Evolutionary conservation across 2,113 vertebrate species (phyloP).

Genomic region (Rattus norvegicus): DNA sequence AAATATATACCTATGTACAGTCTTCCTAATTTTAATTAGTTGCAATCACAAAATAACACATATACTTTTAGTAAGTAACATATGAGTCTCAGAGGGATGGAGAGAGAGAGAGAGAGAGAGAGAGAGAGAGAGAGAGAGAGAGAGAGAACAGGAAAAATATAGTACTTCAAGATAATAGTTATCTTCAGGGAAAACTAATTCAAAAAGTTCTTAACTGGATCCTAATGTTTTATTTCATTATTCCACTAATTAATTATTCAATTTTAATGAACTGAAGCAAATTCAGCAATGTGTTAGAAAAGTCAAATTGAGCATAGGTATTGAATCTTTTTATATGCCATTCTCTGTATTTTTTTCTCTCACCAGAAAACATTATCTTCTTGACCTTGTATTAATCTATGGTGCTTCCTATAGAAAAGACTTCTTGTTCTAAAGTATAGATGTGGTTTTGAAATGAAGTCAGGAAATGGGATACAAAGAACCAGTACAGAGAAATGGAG

Average conservation of each 20-base stretch:
- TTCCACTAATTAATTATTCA: not conserved
- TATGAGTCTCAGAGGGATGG: not conserved
- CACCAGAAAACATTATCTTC: not conserved
- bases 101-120: not conserved
- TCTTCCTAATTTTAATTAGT: not conserved
- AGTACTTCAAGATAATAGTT: not conserved
- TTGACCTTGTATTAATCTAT: slow-evolving; percentile 7
- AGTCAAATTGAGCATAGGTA: not conserved
- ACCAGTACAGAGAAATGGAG: not conserved
- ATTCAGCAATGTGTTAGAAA: not conserved
- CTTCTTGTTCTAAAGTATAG: not conserved
- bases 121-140: not conserved
- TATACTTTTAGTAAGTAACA: not conserved
- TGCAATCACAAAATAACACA: not conserved
- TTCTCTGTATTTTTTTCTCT: not conserved
- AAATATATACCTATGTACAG: not conserved
- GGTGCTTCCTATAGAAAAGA: not conserved
- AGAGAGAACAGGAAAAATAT: not conserved
- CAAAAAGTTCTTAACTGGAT: not conserved
- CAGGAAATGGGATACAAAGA: not conserved
- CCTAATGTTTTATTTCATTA: not conserved
- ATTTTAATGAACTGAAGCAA: not conserved
- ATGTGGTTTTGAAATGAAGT: not conserved
- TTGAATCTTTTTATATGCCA: not conserved
- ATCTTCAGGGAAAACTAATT: not conserved